Evolutionary conservation across 2,113 vertebrate genomes (phyloP), one percentile per base, ranked within the genome.

Genomic region (Hippocampus guttulatus): DNA sequence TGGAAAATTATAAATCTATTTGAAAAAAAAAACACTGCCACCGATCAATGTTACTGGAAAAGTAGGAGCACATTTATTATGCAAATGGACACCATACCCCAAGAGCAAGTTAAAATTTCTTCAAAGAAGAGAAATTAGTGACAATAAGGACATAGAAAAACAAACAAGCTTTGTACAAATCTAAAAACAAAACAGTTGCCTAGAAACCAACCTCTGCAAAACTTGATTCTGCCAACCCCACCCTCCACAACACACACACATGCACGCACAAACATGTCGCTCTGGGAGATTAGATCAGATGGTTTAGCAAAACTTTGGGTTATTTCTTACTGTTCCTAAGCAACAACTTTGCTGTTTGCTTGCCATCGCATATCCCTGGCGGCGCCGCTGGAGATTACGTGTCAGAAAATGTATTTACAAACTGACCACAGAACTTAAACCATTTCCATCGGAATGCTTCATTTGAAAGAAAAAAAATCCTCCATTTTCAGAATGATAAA

Each of bases 301-400:
- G 82, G 81, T 82, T 82, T 77, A 79, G 78, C 81, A 86, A 88
- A 90, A 88, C 84, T 91, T 88, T 77, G 84, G 80, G 80, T 86
- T 83, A 86, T 85, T 87, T 87, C 85, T 88, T 65, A 67, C 90
- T 85, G 90, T 91, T 91, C 82, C 90, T 90, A 82, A 88, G 90
- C 90, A 91, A 91, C 89, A 89, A 72, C 72, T 90, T 79, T 66
- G 76, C 85, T 72, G 69, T 87, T 78, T 82, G 54, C 70, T 80
- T 82, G 62, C 70, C 62, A 76, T 76, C n/a, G 45, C 52, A 21
- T 62, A 67, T 86, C 71, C 80, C 74, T 3, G 43, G 72, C 8
- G 11, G 43, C 70, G 74, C 51, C 1, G 15, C 33, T 75, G 71
- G 75, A 85, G 71, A 84, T 82, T 85, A 74, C 85, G 68, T 75